phyloP scores from a whole-genome alignment of 1,140 invertebrate species.

The Megalopta genalis region DNA sequence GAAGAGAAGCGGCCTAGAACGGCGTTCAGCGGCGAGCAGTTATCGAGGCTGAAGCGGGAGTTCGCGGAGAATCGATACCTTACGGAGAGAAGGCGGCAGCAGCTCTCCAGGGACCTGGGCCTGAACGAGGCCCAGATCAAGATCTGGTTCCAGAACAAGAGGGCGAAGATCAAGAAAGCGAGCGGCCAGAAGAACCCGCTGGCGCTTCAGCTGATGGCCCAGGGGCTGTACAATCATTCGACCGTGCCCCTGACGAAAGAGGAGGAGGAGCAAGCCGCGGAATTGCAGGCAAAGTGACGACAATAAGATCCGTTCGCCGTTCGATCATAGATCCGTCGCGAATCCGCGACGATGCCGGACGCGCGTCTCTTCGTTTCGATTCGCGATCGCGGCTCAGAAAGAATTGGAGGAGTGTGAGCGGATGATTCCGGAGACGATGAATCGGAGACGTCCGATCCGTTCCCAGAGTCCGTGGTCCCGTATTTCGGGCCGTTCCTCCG shows the following conservation, averaged over 20 bases:
- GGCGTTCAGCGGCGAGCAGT: slow-evolving; percentile 97
- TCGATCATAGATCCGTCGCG: neutral
- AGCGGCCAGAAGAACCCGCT: slow-evolving; percentile 93
- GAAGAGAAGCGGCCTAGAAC: slow-evolving; percentile 98
- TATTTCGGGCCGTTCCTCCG: slow-evolving; percentile 7
- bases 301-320: slow-evolving; percentile 19
- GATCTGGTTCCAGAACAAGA: slow-evolving; percentile 99
- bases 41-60: slow-evolving; percentile 95
- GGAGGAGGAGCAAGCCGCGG: slow-evolving; percentile 86
- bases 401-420: neutral
- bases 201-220: slow-evolving; percentile 95
- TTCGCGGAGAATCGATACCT: slow-evolving; percentile 97
- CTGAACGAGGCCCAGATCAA: slow-evolving; percentile 99
- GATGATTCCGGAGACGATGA: neutral
- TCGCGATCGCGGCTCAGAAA: neutral
- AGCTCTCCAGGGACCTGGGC: slow-evolving; percentile 93
- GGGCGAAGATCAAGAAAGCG: slow-evolving; percentile 98
- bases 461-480: neutral
- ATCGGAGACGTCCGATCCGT: too few species aligned
- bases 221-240: slow-evolving; percentile 95
- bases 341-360: neutral
- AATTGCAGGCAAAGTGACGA: slow-evolving; percentile 77
- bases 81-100: slow-evolving; percentile 94
- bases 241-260: slow-evolving; percentile 91
- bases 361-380: neutral